Conservation (phyloP, 2,113 vertebrate species). For the Nesogale talazaci region DNA sequence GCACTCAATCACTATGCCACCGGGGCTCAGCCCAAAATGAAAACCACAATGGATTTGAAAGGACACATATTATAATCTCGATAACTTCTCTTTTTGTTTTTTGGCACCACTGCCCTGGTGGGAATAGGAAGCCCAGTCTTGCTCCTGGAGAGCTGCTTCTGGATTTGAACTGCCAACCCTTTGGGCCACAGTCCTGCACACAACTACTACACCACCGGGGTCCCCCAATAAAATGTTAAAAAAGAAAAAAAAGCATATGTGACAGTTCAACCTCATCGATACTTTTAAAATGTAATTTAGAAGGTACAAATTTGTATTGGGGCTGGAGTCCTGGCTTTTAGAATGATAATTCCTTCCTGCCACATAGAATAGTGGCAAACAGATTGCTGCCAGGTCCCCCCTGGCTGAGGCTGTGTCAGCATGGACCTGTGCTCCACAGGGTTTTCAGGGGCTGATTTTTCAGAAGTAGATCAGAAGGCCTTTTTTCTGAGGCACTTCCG, state of each 20-base stretch:
- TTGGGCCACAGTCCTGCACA: too few relatives aligned
- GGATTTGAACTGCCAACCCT: too few relatives aligned
- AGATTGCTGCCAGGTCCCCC: neutral
- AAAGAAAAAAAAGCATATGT: neutral
- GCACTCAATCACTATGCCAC: too few relatives aligned
- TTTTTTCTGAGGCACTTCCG: neutral
- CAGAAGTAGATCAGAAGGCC: neutral
- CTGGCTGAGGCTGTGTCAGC: neutral
- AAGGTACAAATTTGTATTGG: neutral
- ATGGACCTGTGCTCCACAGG: neutral
- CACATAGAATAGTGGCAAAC: neutral
- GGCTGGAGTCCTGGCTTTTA: neutral
- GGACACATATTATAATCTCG: too few relatives aligned
- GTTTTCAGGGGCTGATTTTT: neutral
- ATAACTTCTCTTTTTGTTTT: too few relatives aligned
- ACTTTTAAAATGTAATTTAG: neutral
- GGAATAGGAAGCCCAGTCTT: too few relatives aligned
- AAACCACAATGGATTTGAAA: too few relatives aligned
- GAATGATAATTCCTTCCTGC: neutral
- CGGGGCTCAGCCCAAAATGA: too few relatives aligned
- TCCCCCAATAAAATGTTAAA: too few relatives aligned
- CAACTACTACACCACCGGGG: too few relatives aligned
- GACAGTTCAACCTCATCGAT: neutral
- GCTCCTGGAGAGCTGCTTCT: too few relatives aligned
- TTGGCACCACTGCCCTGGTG: too few relatives aligned